phyloP scores from a whole-genome alignment of 2,888 invertebrate species.

The Nomada flava region DNA sequence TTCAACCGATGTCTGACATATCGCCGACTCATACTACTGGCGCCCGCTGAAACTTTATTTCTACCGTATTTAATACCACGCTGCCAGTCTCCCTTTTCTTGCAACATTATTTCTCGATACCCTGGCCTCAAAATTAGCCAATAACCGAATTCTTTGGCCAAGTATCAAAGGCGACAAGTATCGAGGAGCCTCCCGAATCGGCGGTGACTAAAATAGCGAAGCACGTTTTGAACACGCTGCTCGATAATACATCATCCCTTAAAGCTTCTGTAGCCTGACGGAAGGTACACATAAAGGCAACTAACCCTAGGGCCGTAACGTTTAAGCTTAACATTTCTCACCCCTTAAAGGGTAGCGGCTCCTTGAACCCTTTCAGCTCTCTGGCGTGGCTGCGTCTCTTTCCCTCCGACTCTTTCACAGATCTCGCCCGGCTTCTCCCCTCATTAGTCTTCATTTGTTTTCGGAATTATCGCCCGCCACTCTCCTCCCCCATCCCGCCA shows the following conservation, averaged over 20 bases:
- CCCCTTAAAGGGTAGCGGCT: constrained; percentile 81
- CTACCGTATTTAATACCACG: not conserved
- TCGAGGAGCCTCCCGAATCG: constrained; percentile 62
- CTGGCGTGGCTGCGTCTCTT: constrained; percentile 57
- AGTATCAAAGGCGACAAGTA: constrained; percentile 26
- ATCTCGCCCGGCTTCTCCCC: constrained; percentile 78
- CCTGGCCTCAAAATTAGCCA: not conserved
- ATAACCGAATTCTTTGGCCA: not conserved
- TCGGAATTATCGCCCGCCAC: constrained; percentile 82
- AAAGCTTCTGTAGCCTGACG: constrained; percentile 70
- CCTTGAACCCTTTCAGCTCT: constrained; percentile 80
- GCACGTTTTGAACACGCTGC: constrained; percentile 78
- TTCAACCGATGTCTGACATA: not conserved
- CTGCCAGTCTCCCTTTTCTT: not conserved
- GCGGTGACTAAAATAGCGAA: constrained; percentile 63
- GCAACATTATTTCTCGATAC: not conserved
- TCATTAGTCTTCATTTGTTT: constrained; percentile 85
- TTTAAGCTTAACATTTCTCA: constrained; percentile 83
- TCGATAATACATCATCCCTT: constrained; percentile 83
- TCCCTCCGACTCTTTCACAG: constrained; percentile 67
- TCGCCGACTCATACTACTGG: constrained; percentile 2
- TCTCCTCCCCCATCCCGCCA: constrained; percentile 66
- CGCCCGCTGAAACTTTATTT: not conserved
- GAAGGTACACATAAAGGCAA: constrained; percentile 77
- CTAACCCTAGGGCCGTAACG: constrained; percentile 81